Evolutionary conservation across 2,797 vertebrate species (phyloP), one percentile per base, ranked within the genome.

Genomic region (Carcharodon carcharias): DNA sequence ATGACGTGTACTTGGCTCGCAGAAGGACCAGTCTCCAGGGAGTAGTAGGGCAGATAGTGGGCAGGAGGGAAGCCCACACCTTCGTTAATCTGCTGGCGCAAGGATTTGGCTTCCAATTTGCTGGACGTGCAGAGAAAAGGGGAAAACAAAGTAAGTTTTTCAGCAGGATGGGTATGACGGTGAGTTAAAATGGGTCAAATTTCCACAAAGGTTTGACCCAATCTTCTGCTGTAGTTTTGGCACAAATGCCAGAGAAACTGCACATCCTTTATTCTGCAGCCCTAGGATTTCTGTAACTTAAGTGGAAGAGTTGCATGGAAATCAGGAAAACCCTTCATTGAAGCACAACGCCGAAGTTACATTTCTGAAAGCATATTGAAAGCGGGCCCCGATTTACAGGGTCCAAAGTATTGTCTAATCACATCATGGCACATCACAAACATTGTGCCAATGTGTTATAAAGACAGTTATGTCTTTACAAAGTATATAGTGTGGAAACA

Each of bases 1-100:
- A 99, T 99, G 96, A 99, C 98, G 96, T 99, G 98, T 97, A 99
- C 99, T 97, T 99, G 99, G 96, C 99, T 98, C 50, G 98, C 98
- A 0, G 98, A 97, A 0, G 98, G 96, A 0, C 98, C 98, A 0
- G 98, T 97, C 7, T 98, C 98, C 96, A 98, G 45, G 0, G 98
- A 97, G 71, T 98, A 98, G 50, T 97, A 98, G 31, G 98, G 97
- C 28, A 98, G 95, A 93, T 97, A 98, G 58, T 98, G 98, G 12
- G 97, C 97, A 0, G 97, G 97, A 0, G 98, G 97, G 92, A 98
- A 98, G 0, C 98, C 97, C 96, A 98, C 97, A 23, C 98, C 98
- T 96, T 99, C 98, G 1, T 97, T 98, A 97, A 99, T 99, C 97
- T 98, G 98, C 97, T 99, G 98, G 26, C 98, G 98, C 95, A 99